These are phyloP conservation scores for Lepus townsendii DNA, from an alignment of 2,797 vertebrate species.

Conservation along the genomic window DNA sequence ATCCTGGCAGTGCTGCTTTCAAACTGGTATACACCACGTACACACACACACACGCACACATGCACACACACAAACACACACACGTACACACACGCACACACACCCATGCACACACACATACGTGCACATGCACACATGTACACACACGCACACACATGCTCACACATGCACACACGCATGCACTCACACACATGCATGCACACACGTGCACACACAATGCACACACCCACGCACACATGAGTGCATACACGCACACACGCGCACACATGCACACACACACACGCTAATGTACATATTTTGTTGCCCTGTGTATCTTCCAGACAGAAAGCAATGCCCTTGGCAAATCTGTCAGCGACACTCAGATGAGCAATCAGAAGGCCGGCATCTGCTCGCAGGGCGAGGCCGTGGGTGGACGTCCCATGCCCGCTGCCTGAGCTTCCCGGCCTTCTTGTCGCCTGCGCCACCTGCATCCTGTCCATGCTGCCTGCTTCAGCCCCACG, in stretches of 20 bases:
- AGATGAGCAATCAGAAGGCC: not conserved
- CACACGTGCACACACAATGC: too few relatives aligned
- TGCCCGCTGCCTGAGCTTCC: not conserved
- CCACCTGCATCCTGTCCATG: accelerated
- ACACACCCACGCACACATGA: too few relatives aligned
- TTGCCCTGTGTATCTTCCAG: not conserved
- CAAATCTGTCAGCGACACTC: not conserved
- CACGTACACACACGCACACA: too few relatives aligned
- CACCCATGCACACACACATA: too few relatives aligned
- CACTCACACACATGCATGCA: accelerated
- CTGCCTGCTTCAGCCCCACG: accelerated
- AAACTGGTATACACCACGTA: not conserved
- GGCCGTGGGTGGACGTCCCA: not conserved
- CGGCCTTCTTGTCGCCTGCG: accelerated
- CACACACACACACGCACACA: too few relatives aligned
- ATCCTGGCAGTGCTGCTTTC: not conserved
- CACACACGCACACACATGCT: too few relatives aligned
- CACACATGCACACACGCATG: too few relatives aligned
- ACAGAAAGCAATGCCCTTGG: conserved; percentile 34
- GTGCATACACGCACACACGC: too few relatives aligned
- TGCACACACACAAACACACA: too few relatives aligned
- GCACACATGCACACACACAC: too few relatives aligned
- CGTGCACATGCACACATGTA: too few relatives aligned
- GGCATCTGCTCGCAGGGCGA: not conserved
- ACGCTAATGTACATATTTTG: not conserved